phyloP scores from a whole-genome alignment of 1,140 invertebrate species.

The Saccostrea echinata region DNA sequence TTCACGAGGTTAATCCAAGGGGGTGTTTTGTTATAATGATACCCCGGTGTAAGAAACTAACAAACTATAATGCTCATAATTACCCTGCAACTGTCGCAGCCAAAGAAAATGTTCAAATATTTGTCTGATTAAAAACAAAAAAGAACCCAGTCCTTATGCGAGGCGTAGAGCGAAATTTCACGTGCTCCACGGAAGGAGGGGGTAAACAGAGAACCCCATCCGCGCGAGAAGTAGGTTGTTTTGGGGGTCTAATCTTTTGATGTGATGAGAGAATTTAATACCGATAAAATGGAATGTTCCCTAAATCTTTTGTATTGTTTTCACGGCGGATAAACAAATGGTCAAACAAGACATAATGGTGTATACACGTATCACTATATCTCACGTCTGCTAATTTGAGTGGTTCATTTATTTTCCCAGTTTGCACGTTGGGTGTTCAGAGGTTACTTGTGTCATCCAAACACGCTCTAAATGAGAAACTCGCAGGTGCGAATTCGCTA shows the following conservation, averaged over 20 bases:
- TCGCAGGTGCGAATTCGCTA: constrained; percentile 35
- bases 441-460: constrained; percentile 12
- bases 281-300: constrained; percentile 32
- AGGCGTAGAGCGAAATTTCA: constrained; percentile 24
- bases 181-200: constrained; percentile 23
- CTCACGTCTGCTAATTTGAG: constrained; percentile 38
- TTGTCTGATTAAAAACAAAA: constrained; percentile 34
- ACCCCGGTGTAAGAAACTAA: not conserved
- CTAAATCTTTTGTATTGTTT: constrained; percentile 38
- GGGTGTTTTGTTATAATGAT: constrained; percentile 34
- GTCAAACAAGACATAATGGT: constrained; percentile 31
- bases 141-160: not conserved
- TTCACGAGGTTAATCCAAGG: constrained; percentile 20
- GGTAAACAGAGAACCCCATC: constrained; percentile 31
- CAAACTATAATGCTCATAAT: constrained; percentile 31
- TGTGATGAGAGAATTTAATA: constrained; percentile 37
- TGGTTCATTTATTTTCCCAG: constrained; percentile 38
- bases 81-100: constrained; percentile 32
- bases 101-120: constrained; percentile 39
- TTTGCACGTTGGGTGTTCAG: constrained; percentile 28
- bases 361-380: constrained; percentile 23
- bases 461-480: constrained; percentile 36
- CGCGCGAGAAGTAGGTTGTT: constrained; percentile 30
- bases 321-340: constrained; percentile 30
- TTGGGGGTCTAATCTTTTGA: constrained; percentile 22